Conservation (phyloP, 2,888 invertebrate genomes). For the Disparrhopalites patrizii region DNA sequence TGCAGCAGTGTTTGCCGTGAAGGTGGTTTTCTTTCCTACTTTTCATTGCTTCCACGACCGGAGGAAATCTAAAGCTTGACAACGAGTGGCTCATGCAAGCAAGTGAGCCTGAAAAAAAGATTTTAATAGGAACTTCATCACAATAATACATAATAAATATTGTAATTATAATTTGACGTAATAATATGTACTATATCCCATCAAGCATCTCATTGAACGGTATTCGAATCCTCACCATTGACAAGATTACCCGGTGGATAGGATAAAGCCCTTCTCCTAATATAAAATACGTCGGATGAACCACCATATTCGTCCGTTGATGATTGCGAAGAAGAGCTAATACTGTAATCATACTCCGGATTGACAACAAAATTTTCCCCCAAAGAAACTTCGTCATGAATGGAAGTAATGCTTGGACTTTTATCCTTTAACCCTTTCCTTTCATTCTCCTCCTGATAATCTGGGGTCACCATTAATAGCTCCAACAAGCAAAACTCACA, state of each 20-base stretch:
- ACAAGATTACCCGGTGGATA: not conserved
- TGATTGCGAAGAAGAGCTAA: too few species aligned
- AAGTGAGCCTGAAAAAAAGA: not conserved
- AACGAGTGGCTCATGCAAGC: not conserved
- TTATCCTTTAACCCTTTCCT: too few species aligned
- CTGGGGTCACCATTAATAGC: too few species aligned
- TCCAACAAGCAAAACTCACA: slow-evolving; percentile 62
- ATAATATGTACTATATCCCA: not conserved
- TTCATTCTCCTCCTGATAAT: too few species aligned
- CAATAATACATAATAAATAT: not conserved
- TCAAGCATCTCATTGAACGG: too few species aligned
- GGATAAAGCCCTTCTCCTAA: not conserved
- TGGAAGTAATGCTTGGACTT: too few species aligned
- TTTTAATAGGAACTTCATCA: not conserved
- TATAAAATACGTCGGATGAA: not conserved
- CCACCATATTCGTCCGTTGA: not conserved
- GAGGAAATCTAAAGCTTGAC: not conserved
- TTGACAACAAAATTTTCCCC: slow-evolving; percentile 67
- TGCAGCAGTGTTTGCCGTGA: too few species aligned
- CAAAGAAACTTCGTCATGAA: slow-evolving; percentile 66
- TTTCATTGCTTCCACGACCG: too few species aligned
- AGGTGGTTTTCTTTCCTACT: too few species aligned
- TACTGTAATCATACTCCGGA: slow-evolving; percentile 56
- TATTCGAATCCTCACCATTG: too few species aligned
- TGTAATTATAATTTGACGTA: not conserved